Percentiles rank a stretch among this genome's conserved stretches.
Evolutionary conservation across 2,888 invertebrate species (phyloP).

Genomic region (Pristionchus arcanus): DNA sequence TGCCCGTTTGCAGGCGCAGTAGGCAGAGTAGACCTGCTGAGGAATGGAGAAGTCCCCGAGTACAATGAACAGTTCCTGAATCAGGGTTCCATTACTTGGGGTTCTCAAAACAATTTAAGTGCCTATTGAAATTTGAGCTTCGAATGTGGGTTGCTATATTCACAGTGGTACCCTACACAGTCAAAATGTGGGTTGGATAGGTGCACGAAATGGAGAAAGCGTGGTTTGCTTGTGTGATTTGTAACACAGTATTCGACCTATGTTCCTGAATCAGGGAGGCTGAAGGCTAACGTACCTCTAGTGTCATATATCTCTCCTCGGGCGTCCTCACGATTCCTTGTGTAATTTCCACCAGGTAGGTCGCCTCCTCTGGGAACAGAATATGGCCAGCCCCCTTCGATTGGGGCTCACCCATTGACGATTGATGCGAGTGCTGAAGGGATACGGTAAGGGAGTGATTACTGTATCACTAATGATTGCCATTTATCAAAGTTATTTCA

Average conservation of each 20-base stretch:
- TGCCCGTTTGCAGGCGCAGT: constrained; percentile 56
- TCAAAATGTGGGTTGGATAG: too few relatives aligned
- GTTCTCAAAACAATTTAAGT: too few relatives aligned
- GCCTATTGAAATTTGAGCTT: too few relatives aligned
- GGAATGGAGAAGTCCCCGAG: background rate
- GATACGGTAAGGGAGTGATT: background rate
- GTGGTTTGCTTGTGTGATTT: too few relatives aligned
- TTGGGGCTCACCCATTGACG: constrained; percentile 17
- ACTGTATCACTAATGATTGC: background rate
- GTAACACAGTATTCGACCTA: too few relatives aligned
- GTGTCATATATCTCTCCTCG: constrained; percentile 16
- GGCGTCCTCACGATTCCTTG: background rate
- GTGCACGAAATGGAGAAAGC: too few relatives aligned
- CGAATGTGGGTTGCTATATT: too few relatives aligned
- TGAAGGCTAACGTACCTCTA: constrained; percentile 54
- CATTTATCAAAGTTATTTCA: background rate
- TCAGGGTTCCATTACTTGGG: too few relatives aligned
- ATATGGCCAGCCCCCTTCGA: constrained; percentile 15
- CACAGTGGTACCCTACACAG: too few relatives aligned
- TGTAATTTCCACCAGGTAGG: constrained; percentile 18
- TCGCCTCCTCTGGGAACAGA: constrained; percentile 45
- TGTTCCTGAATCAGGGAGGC: constrained; percentile 13
- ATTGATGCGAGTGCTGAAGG: constrained; percentile 12
- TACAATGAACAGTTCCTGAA: constrained; percentile 39
- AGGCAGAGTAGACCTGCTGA: constrained; percentile 36